Evolutionary conservation across 2,797 vertebrate species (phyloP), one percentile per base, ranked within the genome.

Genomic region (Chaetodon trifasciatus): DNA sequence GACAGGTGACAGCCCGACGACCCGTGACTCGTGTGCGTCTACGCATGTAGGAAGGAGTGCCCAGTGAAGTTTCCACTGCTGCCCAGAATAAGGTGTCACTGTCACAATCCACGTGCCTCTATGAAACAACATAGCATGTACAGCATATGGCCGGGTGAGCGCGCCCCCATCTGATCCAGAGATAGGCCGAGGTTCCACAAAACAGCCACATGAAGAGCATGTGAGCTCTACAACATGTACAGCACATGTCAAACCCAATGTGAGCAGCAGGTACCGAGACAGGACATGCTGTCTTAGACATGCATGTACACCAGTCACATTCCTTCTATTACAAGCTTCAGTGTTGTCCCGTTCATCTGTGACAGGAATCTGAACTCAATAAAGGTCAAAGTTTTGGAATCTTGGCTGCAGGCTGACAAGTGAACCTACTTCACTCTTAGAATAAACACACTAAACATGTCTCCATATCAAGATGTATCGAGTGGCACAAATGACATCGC

Each of bases 1-100:
- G 89, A 86, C 85, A 88, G 82, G 84, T 84, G 80, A 78, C 70
- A 82, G 77, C 55, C 70, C 24, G 68, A 60, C n/a, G 35, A 78
- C 69, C 66, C n/a, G 5, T 16, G 77, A n/a, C 52, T 60, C 50
- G 46, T 64, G 67, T 55, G 74, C 28, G 23, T 56, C 13, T 68
- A 42, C 23, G 15, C 8, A 1, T 24, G 53, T 42, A 23, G 37
- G 58, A 75, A 40, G 9, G 47, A 16, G 66, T 23, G 49, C 46
- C 50, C 15, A 49, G 28, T 32, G 28, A 44, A 82, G 46, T 91
- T 93, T 88, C 89, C 86, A 88, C 52, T 71, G 72, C 71, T 73
- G 37, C 53, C 40, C 57, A 60, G 57, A 84, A 86, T 70, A 75
- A 62, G 52, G 61, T 77, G 75, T 70, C 75, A 50, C 52, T 28